Base-by-base conservation (phyloP, 1,140 invertebrate species). In the Cydia strobilella region DNA sequence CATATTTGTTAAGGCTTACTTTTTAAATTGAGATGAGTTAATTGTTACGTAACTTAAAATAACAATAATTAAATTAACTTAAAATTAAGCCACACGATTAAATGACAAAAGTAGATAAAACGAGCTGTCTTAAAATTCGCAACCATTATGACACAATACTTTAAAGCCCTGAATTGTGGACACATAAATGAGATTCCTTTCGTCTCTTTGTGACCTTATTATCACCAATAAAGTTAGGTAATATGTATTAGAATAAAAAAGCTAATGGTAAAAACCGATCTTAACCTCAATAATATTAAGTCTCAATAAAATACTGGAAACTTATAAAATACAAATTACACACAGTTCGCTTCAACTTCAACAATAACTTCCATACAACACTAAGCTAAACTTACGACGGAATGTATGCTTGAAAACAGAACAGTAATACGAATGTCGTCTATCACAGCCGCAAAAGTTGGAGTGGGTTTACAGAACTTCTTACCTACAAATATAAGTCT, bases 401-500 rank as follows among this genome's bases (percentile, higher is more conserved):
- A 69, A 69, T 69, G 65, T 18, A 69, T 35, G 27, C 39, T 69
- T 69, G 27, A 39, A 69, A 69, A 35, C 65, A 35, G 31, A 39
- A 35, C 23, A 35, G 63, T 35, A 69, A 42, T 69, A 35, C 65
- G 65, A 69, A 69, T 69, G 65, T 69, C 65, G 18, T 35, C 31
- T 69, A 69, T 69, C 65, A 69, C 65, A 69, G 65, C 65, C 65
- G 42, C 65, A 35, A 66, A 66, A 35, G 27, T 69, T 65, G 15
- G 25, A 69, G 27, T 69, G 65, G 31, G 7, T 35, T 69, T 35
- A 39, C 31, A 69, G 31, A 42, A 69, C 15, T 69, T 20, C 35
- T 35, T 69, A n/a, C 31, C 65, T 35, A 18, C 63, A 66, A 13
- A 27, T 66, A 66, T 31, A 12, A 35, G 27, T 31, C n/a, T 15